These are phyloP conservation scores for Podabrus alpinus DNA, from an alignment of 2,888 invertebrate genomes.

Conservation along the genomic window DNA sequence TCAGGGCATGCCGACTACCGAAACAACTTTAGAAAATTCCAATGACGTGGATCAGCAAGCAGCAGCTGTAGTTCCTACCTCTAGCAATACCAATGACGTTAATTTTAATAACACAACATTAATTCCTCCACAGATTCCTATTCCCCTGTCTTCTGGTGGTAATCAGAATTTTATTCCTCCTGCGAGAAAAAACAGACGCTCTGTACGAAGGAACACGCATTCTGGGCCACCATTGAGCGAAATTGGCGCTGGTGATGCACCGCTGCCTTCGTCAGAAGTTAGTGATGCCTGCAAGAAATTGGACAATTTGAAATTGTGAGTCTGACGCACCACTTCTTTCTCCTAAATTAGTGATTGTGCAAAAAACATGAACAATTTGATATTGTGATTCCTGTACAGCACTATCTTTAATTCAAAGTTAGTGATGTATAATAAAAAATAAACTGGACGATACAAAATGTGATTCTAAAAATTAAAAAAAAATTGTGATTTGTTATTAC, in stretches of 20 bases:
- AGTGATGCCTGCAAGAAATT: constrained; percentile 49
- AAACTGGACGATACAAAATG: not conserved
- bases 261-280: constrained; percentile 42
- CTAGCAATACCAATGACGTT: not conserved
- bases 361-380: not conserved
- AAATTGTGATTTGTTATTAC: constrained; percentile 18
- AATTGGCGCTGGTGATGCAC: constrained; percentile 54
- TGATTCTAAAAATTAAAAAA: not conserved
- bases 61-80: not conserved
- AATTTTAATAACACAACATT: not conserved
- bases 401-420: constrained; percentile 1
- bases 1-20: not conserved
- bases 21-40: not conserved
- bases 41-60: not conserved
- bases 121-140: constrained; percentile 20
- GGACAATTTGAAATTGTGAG: constrained; percentile 52
- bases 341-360: not conserved
- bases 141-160: constrained; percentile 7
- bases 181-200: constrained; percentile 33
- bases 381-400: not conserved
- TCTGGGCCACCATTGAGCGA: constrained; percentile 40
- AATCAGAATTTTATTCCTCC: constrained; percentile 40
- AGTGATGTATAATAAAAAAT: not conserved
- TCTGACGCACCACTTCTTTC: constrained; percentile 6
- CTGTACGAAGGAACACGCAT: constrained; percentile 21